Evolutionary conservation across 2,797 vertebrate genomes (phyloP).

Genomic region (Urocyon cinereoargenteus): DNA sequence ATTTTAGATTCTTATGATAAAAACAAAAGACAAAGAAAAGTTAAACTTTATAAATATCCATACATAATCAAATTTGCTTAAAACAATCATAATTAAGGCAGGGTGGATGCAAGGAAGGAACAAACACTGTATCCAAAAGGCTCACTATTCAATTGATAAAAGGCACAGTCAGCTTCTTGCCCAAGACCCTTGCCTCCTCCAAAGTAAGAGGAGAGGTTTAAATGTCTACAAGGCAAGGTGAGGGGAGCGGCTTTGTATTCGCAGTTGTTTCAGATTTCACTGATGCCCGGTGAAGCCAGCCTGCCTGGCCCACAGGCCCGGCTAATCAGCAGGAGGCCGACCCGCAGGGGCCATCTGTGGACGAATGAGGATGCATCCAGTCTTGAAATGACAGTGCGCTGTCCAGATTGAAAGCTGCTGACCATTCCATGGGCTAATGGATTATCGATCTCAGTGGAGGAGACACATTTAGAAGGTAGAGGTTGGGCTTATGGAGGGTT

Average conservation of each 20-base stretch:
- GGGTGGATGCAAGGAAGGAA: background rate
- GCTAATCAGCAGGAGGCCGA: conserved; percentile 12
- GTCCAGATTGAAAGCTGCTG: background rate
- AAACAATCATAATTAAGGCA: background rate
- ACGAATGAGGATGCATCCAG: background rate
- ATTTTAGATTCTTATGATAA: background rate
- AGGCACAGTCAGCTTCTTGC: conserved; percentile 75
- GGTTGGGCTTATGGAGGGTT: background rate
- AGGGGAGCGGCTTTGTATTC: background rate
- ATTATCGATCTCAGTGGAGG: background rate
- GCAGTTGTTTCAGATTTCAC: conserved; percentile 4
- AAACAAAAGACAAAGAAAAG: conserved; percentile 46
- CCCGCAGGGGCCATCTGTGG: background rate
- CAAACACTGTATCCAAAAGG: background rate
- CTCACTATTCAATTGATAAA: conserved; percentile 73
- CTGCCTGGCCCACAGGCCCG: conserved; percentile 5
- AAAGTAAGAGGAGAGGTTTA: background rate
- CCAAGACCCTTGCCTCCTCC: background rate
- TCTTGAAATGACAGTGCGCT: background rate
- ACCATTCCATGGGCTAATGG: background rate
- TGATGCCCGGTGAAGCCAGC: background rate
- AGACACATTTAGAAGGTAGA: background rate
- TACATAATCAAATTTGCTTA: conserved; percentile 34
- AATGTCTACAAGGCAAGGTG: background rate
- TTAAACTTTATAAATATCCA: conserved; percentile 9